These are phyloP conservation scores for Callithrix jacchus DNA, from an alignment of 2,113 vertebrate species.

Conservation along the genomic window DNA sequence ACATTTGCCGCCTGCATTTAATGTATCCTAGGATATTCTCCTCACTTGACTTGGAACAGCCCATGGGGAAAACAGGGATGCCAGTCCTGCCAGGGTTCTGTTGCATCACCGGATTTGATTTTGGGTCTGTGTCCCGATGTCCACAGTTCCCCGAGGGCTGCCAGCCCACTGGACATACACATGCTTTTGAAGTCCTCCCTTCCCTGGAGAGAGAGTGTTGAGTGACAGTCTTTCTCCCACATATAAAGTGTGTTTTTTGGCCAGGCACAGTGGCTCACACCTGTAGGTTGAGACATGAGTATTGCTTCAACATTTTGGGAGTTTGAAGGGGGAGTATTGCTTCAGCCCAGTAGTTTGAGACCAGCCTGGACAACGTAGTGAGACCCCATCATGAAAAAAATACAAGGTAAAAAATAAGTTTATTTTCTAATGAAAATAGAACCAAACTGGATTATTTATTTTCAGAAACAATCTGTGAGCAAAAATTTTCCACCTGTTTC, in stretches of 20 bases:
- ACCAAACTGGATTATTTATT: background rate
- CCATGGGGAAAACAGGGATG: rapidly evolving
- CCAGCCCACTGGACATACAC: background rate
- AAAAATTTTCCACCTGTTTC: background rate
- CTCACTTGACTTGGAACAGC: background rate
- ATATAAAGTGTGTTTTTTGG: background rate
- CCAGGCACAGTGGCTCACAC: too few relatives aligned
- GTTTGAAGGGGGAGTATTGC: too few relatives aligned
- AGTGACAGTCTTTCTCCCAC: too few relatives aligned
- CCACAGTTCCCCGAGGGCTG: rapidly evolving
- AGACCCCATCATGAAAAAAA: too few relatives aligned
- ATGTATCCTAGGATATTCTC: background rate
- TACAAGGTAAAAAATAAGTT: background rate
- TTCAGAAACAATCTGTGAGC: background rate
- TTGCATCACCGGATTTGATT: rapidly evolving
- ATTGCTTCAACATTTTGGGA: too few relatives aligned
- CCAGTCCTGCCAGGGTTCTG: too few relatives aligned
- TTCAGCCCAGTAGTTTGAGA: too few relatives aligned
- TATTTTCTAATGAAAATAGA: background rate
- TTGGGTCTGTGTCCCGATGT: rapidly evolving
- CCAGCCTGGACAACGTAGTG: too few relatives aligned
- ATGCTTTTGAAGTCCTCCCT: background rate
- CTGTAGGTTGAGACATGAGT: too few relatives aligned
- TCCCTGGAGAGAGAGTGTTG: background rate
- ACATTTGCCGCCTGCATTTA: background rate